Evolutionary conservation across 2,113 vertebrate genomes (phyloP), one percentile per base, ranked within the genome.

Genomic region (Mastomys coucha): DNA sequence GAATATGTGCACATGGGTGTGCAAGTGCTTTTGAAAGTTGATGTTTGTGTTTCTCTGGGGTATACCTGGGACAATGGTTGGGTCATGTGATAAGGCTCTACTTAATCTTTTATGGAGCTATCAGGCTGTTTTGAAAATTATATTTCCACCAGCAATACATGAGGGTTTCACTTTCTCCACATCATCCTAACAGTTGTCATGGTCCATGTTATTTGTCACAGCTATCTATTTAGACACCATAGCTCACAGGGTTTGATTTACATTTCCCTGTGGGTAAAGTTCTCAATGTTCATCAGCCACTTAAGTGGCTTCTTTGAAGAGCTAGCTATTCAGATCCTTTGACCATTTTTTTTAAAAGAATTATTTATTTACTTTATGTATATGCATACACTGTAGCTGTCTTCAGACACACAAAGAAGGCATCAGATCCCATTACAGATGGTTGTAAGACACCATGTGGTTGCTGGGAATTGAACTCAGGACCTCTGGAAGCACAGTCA

Each of bases 91-190:
- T 85, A 94, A 78, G 89, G 81, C 9, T 88, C 19, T 80, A 19
- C 91, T 96, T 93, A 93, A 76, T 42, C 72, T 91, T 95, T 75
- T 72, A 24, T 93, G 72, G 65, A 88, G 88, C 85, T 56, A n/a
- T 86, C 33, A 76, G 33, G 16, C 14, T 45, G 60, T 26, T 49
- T 67, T 86, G 16, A 45, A 67, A 65, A 67, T 45, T 45, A 49
- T 90, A 22, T 92, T 81, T 33, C 49, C 20, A 65, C 53, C 67
- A 97, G 70, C 53, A 67, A 19, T 89, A 3, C 76, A n/a, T 60
- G 53, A 87, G 33, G 58, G 92, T 91, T 96, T 76, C 31, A 82
- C 0, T 92, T 87, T 88, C 69, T 93, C 56, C 36, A 58, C 53
- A 65, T 58, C 80, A 5, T 94, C 63, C 49, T 58, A 81, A 8